Percentiles rank a stretch among this genome's conserved stretches.
These are phyloP conservation scores for Cyprinella venusta DNA, from an alignment of 2,797 vertebrate species.

Conservation along the genomic window DNA sequence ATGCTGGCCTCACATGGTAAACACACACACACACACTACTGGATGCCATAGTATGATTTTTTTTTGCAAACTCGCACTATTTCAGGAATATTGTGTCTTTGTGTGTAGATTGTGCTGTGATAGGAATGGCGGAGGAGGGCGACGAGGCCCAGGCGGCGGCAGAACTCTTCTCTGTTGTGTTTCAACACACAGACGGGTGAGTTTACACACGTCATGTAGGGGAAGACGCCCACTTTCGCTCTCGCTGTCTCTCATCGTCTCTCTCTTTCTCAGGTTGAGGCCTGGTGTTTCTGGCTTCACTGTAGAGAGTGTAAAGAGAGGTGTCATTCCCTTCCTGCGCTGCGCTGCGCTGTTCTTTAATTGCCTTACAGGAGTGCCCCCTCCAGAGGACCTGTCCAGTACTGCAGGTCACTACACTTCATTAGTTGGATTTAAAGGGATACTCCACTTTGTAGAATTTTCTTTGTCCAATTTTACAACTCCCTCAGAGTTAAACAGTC, in stretches of 20 bases:
- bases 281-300: constrained; percentile 81
- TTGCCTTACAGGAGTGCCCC: constrained; percentile 91
- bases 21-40: background rate
- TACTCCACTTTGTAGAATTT: too few relatives aligned
- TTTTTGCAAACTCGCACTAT: background rate
- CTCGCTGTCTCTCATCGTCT: background rate
- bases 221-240: background rate
- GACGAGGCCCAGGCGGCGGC: constrained; percentile 75
- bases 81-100: background rate
- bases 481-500: too few relatives aligned
- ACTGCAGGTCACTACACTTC: constrained; percentile 68
- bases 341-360: constrained; percentile 92
- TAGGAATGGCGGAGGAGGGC: constrained; percentile 67
- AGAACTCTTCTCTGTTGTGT: constrained; percentile 70
- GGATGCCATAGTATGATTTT: too few relatives aligned
- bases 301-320: constrained; percentile 85
- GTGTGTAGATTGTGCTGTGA: constrained; percentile 69
- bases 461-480: too few relatives aligned
- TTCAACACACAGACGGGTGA: constrained; percentile 76
- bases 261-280: constrained; percentile 71
- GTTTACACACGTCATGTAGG: background rate
- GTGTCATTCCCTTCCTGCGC: constrained; percentile 90
- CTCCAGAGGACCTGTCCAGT: constrained; percentile 87
- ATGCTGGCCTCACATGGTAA: constrained; percentile 77
- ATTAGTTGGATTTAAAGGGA: background rate